A percentile compares a stretch with the other conserved stretches of the same genome.
Conservation (phyloP, 2,113 vertebrate species). For the Halcyon senegalensis region DNA sequence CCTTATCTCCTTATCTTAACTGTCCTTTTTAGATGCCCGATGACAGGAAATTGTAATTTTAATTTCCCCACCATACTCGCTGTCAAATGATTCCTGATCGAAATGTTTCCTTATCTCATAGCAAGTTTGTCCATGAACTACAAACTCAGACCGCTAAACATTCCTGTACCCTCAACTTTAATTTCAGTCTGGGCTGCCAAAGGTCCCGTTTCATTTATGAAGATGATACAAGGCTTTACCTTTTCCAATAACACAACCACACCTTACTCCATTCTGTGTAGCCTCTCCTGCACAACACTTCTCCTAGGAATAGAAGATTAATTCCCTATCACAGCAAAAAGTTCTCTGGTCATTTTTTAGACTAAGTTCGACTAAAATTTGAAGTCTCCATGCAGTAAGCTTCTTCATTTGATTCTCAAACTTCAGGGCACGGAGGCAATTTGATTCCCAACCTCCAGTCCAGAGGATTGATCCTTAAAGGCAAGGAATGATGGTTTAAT, state of each 20-base stretch:
- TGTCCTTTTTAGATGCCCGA: neutral
- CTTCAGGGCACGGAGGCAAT: conserved; percentile 64
- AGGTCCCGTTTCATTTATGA: neutral
- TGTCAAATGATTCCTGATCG: neutral
- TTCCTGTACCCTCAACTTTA: neutral
- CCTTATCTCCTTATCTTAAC: neutral
- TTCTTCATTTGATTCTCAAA: conserved; percentile 68
- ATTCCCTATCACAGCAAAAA: conserved; percentile 41
- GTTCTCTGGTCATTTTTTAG: conserved; percentile 53
- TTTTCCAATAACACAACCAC: neutral
- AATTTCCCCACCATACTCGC: neutral
- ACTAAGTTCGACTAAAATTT: conserved; percentile 45
- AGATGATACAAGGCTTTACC: neutral
- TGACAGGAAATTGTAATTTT: neutral
- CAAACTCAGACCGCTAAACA: neutral
- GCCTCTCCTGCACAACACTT: neutral
- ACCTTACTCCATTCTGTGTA: neutral
- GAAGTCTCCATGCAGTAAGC: conserved; percentile 25
- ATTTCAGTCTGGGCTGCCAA: neutral
- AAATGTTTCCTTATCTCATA: neutral
- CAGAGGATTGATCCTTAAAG: conserved; percentile 61
- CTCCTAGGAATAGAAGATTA: conserved; percentile 16
- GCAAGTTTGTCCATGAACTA: neutral
- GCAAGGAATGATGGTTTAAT: conserved; percentile 72
- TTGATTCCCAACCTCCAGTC: conserved; percentile 54